Percentiles rank a stretch among this genome's conserved stretches.
These are phyloP conservation scores for Paracanthobrama guichenoti DNA, from an alignment of 2,113 vertebrate genomes.

Conservation along the genomic window DNA sequence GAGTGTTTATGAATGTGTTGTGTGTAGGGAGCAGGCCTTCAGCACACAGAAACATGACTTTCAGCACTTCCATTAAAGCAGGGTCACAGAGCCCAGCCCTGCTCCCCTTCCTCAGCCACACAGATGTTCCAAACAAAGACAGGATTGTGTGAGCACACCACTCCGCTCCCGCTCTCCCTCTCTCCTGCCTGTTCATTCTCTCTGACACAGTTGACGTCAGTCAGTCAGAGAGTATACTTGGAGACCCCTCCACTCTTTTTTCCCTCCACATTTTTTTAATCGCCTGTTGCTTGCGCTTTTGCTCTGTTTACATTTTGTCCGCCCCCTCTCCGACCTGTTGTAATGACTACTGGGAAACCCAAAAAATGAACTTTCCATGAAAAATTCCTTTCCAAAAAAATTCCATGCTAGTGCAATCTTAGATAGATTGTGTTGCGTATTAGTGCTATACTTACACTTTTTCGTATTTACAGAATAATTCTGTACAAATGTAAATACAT, in stretches of 20 bases:
- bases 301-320: background rate
- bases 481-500: too few species aligned
- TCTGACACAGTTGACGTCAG: conserved; percentile 6
- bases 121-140: conserved; percentile 69
- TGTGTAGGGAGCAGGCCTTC: conserved; percentile 18
- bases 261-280: background rate
- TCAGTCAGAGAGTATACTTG: conserved; percentile 22
- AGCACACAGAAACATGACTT: conserved; percentile 48
- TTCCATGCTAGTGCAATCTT: background rate
- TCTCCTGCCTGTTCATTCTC: background rate
- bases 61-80: conserved; percentile 58
- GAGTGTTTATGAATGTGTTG: conserved; percentile 20
- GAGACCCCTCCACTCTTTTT: background rate
- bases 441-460: background rate
- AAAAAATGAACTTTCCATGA: background rate
- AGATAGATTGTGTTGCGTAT: background rate
- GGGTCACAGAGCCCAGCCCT: conserved; percentile 44
- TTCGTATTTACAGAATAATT: too few species aligned
- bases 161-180: conserved; percentile 11
- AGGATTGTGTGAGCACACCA: conserved; percentile 56
- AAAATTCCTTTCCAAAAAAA: too few species aligned
- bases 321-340: background rate
- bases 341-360: background rate
- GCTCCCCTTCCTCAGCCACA: conserved; percentile 44
- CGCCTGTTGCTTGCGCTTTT: conserved; percentile 16